Base-by-base conservation (phyloP, 2,888 invertebrate species). In the Mesodorylaimus sp. region DNA sequence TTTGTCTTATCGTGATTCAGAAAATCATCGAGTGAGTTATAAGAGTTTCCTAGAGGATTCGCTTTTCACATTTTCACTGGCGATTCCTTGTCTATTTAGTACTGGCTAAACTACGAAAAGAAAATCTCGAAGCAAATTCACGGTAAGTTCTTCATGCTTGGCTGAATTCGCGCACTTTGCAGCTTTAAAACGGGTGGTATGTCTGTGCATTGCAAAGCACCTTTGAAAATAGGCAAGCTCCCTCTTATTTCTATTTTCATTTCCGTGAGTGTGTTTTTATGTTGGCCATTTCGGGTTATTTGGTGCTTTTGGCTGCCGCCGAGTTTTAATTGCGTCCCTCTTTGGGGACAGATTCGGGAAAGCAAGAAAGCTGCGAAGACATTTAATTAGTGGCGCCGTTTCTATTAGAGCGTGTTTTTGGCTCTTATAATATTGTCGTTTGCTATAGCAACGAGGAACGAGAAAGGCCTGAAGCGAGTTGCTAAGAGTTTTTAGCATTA, bases 1-100 rank as follows among this genome's bases (percentile, higher is more conserved):
- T 2, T 74, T 93, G 48, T 78, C 82, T 54, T 88, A 83, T 69
- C 77, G 79, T 53, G 86, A 88, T 68, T 78, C 80, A 58, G 79
- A 82, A 58, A 85, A 85, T 67, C 27, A 52, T 3, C 32, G 47
- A 36, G 47, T 46, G 36, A 46, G 41, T 19, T n/a, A 39, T 10
- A 21, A 21, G 7, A n/a, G 5, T 39, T 39, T 19, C 5, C 7
- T 44, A 41, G 42, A 7, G 19, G 19, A 41, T 41, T n/a, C 19
- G 10, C 19, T 41, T 41, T n/a, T 13, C 36, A 13, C 13, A n/a
- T 36, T 36, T 10, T n/a, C n/a, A 36, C 36, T 13, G n/a, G 13
- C 10, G n/a, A 21, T 10, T 41, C 7, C 23, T n/a, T 5, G 19
- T 41, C 21, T 21, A 21, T 41, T 41, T n/a, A 41, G 42, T 21